These are phyloP conservation scores for Himalopsyche tibetana DNA, from an alignment of 2,888 invertebrate genomes.

Conservation along the genomic window DNA sequence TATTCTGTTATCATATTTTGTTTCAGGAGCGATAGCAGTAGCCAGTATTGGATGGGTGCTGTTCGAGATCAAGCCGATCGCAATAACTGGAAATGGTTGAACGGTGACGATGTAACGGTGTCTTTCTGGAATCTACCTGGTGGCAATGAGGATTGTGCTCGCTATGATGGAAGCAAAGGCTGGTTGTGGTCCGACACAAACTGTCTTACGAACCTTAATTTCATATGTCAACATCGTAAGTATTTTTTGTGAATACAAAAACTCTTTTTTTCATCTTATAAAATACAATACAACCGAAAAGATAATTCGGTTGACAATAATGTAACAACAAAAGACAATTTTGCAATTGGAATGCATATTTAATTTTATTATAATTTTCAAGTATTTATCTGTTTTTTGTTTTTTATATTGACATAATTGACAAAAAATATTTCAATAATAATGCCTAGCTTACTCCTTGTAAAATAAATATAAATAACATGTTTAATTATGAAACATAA, in stretches of 20 bases:
- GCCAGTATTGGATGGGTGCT: constrained; percentile 97
- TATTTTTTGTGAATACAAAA: constrained; percentile 67
- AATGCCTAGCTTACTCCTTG: too few relatives aligned
- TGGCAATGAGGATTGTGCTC: constrained; percentile 89
- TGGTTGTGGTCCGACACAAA: constrained; percentile 97
- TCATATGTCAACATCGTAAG: constrained; percentile 96
- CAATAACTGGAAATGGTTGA: constrained; percentile 93
- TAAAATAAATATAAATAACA: too few relatives aligned
- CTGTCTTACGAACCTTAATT: constrained; percentile 89
- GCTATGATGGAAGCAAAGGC: constrained; percentile 94
- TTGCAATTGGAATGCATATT: too few relatives aligned
- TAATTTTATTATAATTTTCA: too few relatives aligned
- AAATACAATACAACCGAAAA: too few relatives aligned
- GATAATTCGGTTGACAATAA: too few relatives aligned
- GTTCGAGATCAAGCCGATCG: constrained; percentile 88
- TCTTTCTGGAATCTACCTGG: constrained; percentile 95
- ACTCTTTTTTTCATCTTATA: too few relatives aligned
- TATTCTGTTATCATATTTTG: constrained; percentile 40
- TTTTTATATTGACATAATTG: too few relatives aligned
- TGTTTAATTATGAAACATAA: too few relatives aligned
- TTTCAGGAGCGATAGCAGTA: constrained; percentile 88
- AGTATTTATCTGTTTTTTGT: too few relatives aligned
- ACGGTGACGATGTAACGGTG: constrained; percentile 90
- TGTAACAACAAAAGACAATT: too few relatives aligned
- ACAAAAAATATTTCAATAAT: too few relatives aligned